Base-by-base conservation (phyloP, 2,113 vertebrate genomes). In the Tinamus guttatus region DNA sequence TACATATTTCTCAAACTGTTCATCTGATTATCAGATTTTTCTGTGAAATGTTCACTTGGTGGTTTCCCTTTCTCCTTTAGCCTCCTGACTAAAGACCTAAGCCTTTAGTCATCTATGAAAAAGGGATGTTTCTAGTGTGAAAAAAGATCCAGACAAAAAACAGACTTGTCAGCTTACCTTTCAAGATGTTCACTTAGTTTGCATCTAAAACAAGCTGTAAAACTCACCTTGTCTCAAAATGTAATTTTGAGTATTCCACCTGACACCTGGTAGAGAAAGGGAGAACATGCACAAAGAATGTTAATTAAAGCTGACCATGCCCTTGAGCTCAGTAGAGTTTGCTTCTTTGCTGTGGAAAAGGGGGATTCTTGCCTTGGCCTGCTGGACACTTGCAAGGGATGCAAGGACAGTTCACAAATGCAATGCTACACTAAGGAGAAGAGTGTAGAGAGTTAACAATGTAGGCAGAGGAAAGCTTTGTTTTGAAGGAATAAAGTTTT, bases 371-470 rank as follows among this genome's bases (percentile, higher is more conserved):
- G 9, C 21, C 12, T 8, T 63, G 21, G 30, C 16, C 60, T 63
- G 24, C 24, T 40, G 28, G 19, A 30, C 60, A 6, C 25, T 36
- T 18, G 14, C 8, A 34, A 24, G 14, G 47, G 13, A 32, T n/a
- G 27, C 12, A 27, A 30, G 32, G 43, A 19, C 20, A 43, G 15
- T 43, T 70, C 17, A 25, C 34, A 32, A 19, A 18, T 62, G 4
- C 54, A 4, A 30, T 16, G 0, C 2, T 45, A 24, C 6, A 3
- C 2, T 13, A 10, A 58, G 38, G 34, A n/a, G 25, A 70, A 59
- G 24, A 1, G 41, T 64, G 24, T 49, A 41, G 58, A 9, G 4
- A 18, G 28, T 54, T 21, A 77, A 27, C 34, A 7, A 17, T 21
- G 13, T 6, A 14, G 32, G 5, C 24, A 12, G 11, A 14, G 54